Evolutionary conservation across 2,797 vertebrate species (phyloP), one percentile per base, ranked within the genome.

Genomic region (Xiphorhynchus erythropygius): DNA sequence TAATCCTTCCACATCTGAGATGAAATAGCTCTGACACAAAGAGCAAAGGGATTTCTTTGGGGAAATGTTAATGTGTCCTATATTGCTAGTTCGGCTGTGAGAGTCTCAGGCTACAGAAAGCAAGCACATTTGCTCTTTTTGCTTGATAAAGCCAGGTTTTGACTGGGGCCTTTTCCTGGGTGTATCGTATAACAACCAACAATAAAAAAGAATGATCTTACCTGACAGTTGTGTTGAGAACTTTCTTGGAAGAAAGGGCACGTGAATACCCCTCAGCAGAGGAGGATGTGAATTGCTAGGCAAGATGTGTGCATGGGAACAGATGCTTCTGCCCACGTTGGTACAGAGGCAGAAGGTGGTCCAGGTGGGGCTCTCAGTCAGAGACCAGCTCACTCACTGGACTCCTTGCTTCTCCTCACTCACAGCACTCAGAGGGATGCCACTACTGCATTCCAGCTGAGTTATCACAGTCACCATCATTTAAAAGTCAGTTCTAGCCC

Each of bases 371-470:
- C 28, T 65, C 49, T 67, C 37, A 33, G 24, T 19, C 33, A 33
- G n/a, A 52, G 16, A 30, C 7, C 0, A 0, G 9, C 25, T 63
- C 1, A 0, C 37, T 33, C 4, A 0, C 22, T 57, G 57, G 25
- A 5, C 28, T 84, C 39, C 1, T 1, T 46, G 21, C 14, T 83
- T 41, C 65, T 35, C 33, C 39, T 55, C 41, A 6, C 21, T 37
- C 28, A 6, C 13, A 70, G 28, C 28, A 17, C 41, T 25, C 49
- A 47, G n/a, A 59, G 37, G 39, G 22, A 25, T 39, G n/a, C 11
- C 37, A 25, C 13, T 24, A 8, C 39, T 69, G 37, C 50, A 23
- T 52, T 59, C 33, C 55, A 44, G 32, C 23, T 53, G 62, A 71
- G 22, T 7, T 57, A 56, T 23, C 30, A 32, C 24, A 23, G 18